Conservation (phyloP, 2,888 invertebrate genomes). For the Bombylius major region DNA sequence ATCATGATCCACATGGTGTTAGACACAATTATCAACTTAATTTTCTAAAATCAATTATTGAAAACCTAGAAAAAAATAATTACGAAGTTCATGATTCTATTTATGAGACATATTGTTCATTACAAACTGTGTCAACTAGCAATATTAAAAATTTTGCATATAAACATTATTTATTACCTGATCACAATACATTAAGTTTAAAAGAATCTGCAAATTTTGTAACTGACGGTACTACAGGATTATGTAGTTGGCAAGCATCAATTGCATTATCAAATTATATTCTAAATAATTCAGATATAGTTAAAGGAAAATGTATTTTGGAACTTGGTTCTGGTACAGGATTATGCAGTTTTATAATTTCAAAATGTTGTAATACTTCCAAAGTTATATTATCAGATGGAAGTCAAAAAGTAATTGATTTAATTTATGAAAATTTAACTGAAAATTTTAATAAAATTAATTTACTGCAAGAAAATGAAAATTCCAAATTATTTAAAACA, state of each 20-base stretch:
- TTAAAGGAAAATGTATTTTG: slow-evolving; percentile 45
- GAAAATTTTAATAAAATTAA: slow-evolving; percentile 39
- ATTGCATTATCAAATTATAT: slow-evolving; percentile 60
- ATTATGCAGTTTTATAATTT: slow-evolving; percentile 51
- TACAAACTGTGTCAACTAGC: slow-evolving; percentile 35
- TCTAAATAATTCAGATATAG: slow-evolving; percentile 39
- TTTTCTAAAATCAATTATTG: slow-evolving; percentile 53
- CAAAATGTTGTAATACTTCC: slow-evolving; percentile 45
- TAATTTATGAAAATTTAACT: slow-evolving; percentile 48
- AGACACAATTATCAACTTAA: slow-evolving; percentile 47
- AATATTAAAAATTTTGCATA: slow-evolving; percentile 38
- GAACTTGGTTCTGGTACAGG: slow-evolving; percentile 72
- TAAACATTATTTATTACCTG: slow-evolving; percentile 45
- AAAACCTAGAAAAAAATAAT: slow-evolving; percentile 39
- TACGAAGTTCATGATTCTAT: slow-evolving; percentile 52
- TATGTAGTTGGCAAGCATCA: slow-evolving; percentile 70
- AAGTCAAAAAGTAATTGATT: slow-evolving; percentile 50
- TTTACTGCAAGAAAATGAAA: not conserved
- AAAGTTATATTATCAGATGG: slow-evolving; percentile 55
- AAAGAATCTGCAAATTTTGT: slow-evolving; percentile 61
- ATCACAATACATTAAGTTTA: slow-evolving; percentile 42
- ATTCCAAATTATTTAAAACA: not conserved
- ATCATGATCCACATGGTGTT: slow-evolving; percentile 45
- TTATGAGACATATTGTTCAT: slow-evolving; percentile 46
- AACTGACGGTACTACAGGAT: slow-evolving; percentile 65